phyloP scores from a whole-genome alignment of 2,888 invertebrate species.

The Nudaria mundana region DNA sequence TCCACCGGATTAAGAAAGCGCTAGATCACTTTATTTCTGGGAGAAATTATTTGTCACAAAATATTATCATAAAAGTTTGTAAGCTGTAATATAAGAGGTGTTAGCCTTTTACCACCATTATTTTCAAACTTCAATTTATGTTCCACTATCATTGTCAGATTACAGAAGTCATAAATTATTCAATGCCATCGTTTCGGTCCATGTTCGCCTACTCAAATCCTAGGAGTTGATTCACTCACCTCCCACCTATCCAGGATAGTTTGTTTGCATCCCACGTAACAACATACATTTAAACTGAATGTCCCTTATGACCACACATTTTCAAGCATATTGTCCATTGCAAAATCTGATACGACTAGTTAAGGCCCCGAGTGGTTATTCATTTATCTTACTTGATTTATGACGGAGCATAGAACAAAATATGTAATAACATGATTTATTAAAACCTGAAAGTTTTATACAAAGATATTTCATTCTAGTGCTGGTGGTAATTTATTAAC shows the following conservation, averaged over 20 bases:
- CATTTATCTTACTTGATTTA: slow-evolving; percentile 27
- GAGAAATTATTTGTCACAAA: too few relatives aligned
- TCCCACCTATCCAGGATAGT: slow-evolving; percentile 38
- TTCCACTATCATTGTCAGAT: slow-evolving; percentile 42
- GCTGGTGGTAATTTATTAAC: slow-evolving; percentile 22
- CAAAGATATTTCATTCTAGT: slow-evolving; percentile 30
- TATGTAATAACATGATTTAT: slow-evolving; percentile 25
- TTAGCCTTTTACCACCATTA: too few relatives aligned
- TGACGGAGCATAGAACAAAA: slow-evolving; percentile 19
- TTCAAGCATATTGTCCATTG: slow-evolving; percentile 13
- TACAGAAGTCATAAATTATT: slow-evolving; percentile 50
- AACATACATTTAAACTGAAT: slow-evolving; percentile 20
- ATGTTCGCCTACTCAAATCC: slow-evolving; percentile 42
- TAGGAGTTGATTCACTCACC: slow-evolving; percentile 38
- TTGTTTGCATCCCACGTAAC: slow-evolving; percentile 50
- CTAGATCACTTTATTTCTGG: too few relatives aligned
- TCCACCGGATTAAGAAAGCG: too few relatives aligned
- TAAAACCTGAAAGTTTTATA: slow-evolving; percentile 30
- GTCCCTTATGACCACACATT: slow-evolving; percentile 13
- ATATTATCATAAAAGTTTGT: too few relatives aligned
- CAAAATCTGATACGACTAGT: slow-evolving; percentile 22
- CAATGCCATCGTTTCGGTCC: slow-evolving; percentile 30
- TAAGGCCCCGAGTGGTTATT: slow-evolving; percentile 8
- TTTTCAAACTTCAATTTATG: not conserved
- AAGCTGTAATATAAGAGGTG: too few relatives aligned